Evolutionary conservation across 2,888 invertebrate species (phyloP), one percentile per base, ranked within the genome.

Genomic region (Cantharis rustica): DNA sequence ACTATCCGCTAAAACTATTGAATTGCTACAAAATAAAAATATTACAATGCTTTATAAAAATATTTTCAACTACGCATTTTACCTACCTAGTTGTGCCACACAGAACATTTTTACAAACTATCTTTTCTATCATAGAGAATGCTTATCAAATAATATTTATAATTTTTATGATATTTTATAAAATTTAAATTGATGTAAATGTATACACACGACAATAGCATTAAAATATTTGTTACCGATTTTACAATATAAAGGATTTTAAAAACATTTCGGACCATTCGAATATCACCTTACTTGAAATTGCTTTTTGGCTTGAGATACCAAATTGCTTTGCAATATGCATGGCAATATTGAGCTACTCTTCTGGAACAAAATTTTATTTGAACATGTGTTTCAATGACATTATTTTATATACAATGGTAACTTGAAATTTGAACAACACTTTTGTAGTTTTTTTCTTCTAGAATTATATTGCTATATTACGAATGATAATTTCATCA

Each of bases 331-430:
- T 92, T 26, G 91, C 84, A 1, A 92, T 89, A 83, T 93, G 90
- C 0, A 93, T 91, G 31, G 91, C 84, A 63, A 93, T 90, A 2
- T 92, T 87, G 15, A 93, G 88, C 93, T 93, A 94, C 89, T 93
- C 92, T 83, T 93, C 93, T 93, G 78, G 23, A 80, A 82, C 77
- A 79, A 73, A 76, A 76, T 79, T 79, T 80, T 78, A 78, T 78
- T 80, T 80, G 72, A 77, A 72, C 75, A 72, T 77, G 73, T 80
- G 73, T 76, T 76, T 73, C 76, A 71, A 73, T 68, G 76, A 68
- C 73, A 73, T 76, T 47, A 47, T 47, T 47, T 76, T 76, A 73
- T 73, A 73, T 76, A 73, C 73, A 61, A 76, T 20, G 27, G 69
- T 31, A 76, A 69, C 61, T 73, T 73, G 31, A 72, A 72, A 66